phyloP scores from a whole-genome alignment of 2,797 vertebrate species.

The Poeciliopsis gracilis region DNA sequence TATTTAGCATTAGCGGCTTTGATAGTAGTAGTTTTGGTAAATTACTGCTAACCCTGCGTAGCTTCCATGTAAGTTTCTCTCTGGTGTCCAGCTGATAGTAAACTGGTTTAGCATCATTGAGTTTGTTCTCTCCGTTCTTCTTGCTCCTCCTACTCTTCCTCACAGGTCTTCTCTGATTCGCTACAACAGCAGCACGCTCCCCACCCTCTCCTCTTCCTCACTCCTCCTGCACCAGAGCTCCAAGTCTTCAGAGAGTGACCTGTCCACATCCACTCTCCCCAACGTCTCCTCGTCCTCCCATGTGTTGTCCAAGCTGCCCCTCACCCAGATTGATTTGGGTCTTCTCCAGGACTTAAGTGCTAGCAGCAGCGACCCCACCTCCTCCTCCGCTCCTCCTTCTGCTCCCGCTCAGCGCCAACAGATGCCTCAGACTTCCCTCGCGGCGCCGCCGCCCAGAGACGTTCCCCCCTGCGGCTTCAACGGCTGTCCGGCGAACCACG shows the following conservation, averaged over 20 bases:
- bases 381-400: slow-evolving; percentile 53
- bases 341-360: slow-evolving; percentile 40
- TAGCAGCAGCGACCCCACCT: slow-evolving; percentile 12
- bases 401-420: slow-evolving; percentile 51
- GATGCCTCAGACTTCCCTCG: slow-evolving; percentile 69
- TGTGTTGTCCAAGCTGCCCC: slow-evolving; percentile 61
- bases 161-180: slow-evolving; percentile 77
- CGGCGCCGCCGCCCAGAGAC: slow-evolving; percentile 53
- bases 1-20: background rate
- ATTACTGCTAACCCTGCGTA: background rate
- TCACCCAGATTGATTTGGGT: slow-evolving; percentile 62
- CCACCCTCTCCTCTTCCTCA: slow-evolving; percentile 65
- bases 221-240: slow-evolving; percentile 74
- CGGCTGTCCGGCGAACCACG: slow-evolving; percentile 72
- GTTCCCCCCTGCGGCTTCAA: slow-evolving; percentile 75
- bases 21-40: background rate
- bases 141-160: background rate
- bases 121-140: background rate
- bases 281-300: slow-evolving; percentile 48
- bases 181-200: slow-evolving; percentile 80
- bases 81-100: background rate
- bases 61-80: background rate
- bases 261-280: slow-evolving; percentile 73
- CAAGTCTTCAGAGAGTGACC: slow-evolving; percentile 80
- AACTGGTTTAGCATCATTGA: background rate